Conservation (phyloP, 2,888 invertebrate species). For the Lathronympha strigana region DNA sequence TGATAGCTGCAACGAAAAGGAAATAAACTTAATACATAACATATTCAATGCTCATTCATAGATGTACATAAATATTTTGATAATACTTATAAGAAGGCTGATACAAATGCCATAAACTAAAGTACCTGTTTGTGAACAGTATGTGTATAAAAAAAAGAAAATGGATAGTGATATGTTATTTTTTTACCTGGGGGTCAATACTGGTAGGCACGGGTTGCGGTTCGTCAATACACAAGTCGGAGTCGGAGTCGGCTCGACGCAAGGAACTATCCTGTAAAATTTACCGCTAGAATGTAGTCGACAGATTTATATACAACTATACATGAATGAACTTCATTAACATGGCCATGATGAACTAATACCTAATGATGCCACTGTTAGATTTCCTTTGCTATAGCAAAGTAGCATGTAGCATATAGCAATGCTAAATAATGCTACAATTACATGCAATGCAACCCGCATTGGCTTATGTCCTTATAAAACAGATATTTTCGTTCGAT, state of each 20-base stretch:
- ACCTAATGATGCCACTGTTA: too few relatives aligned
- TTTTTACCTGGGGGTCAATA: conserved; percentile 77
- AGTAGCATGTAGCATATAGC: too few relatives aligned
- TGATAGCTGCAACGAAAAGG: conserved; percentile 81
- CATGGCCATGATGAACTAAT: too few relatives aligned
- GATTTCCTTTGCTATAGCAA: too few relatives aligned
- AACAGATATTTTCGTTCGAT: too few relatives aligned
- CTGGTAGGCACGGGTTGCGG: conserved; percentile 69
- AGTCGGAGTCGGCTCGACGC: conserved; percentile 92
- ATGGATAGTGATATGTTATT: conserved; percentile 4
- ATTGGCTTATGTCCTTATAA: too few relatives aligned
- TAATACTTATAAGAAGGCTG: conserved; percentile 24
- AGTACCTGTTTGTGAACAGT: conserved; percentile 1
- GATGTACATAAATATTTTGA: conserved; percentile 35
- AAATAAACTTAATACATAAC: conserved; percentile 49
- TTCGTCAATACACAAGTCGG: conserved; percentile 95
- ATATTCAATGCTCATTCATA: conserved; percentile 29
- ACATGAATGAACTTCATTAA: not conserved
- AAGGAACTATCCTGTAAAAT: conserved; percentile 85
- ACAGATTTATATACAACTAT: not conserved
- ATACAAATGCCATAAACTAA: conserved; percentile 3
- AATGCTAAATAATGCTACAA: too few relatives aligned
- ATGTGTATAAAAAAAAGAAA: not conserved
- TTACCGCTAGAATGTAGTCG: not conserved
- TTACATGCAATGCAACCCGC: too few relatives aligned